Percentiles rank a stretch among this genome's conserved stretches.
These are phyloP conservation scores for Rhagoletis zephyria DNA, from an alignment of 1,140 invertebrate species.

Conservation along the genomic window DNA sequence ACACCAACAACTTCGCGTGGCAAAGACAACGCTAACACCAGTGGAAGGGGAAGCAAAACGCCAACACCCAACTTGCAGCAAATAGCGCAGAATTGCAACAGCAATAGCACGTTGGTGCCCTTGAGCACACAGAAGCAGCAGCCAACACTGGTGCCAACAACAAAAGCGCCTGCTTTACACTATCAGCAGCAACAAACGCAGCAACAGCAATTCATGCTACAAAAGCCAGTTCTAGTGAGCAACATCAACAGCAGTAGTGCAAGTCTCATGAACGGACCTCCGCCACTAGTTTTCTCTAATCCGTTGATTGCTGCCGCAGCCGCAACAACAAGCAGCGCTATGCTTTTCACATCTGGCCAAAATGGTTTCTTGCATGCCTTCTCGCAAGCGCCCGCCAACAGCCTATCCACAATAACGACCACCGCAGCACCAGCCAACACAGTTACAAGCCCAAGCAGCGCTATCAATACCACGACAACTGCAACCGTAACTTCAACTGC, in stretches of 20 bases:
- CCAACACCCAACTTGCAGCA: constrained; percentile 59
- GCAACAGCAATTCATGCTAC: constrained; percentile 37
- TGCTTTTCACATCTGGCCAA: neutral
- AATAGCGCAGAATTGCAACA: constrained; percentile 57
- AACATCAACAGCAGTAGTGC: neutral
- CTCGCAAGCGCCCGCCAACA: neutral
- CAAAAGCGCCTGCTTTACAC: constrained; percentile 25
- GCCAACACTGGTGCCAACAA: constrained; percentile 57
- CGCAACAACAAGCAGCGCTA: constrained; percentile 26
- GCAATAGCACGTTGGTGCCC: constrained; percentile 37
- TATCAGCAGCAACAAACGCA: constrained; percentile 53
- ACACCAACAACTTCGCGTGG: constrained; percentile 18
- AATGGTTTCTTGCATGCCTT: neutral
- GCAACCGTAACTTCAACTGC: neutral
- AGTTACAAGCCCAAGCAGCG: neutral
- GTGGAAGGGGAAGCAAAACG: neutral
- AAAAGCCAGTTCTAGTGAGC: neutral
- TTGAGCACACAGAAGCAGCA: constrained; percentile 57
- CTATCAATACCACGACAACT: constrained; percentile 11
- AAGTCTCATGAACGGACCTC: constrained; percentile 15
- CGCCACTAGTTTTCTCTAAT: constrained; percentile 35
- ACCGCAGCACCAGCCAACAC: neutral
- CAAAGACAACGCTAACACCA: constrained; percentile 45
- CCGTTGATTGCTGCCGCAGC: constrained; percentile 18
- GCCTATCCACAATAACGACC: neutral